These are phyloP conservation scores for Cavia porcellus DNA, from an alignment of 2,113 vertebrate genomes.

Conservation along the genomic window DNA sequence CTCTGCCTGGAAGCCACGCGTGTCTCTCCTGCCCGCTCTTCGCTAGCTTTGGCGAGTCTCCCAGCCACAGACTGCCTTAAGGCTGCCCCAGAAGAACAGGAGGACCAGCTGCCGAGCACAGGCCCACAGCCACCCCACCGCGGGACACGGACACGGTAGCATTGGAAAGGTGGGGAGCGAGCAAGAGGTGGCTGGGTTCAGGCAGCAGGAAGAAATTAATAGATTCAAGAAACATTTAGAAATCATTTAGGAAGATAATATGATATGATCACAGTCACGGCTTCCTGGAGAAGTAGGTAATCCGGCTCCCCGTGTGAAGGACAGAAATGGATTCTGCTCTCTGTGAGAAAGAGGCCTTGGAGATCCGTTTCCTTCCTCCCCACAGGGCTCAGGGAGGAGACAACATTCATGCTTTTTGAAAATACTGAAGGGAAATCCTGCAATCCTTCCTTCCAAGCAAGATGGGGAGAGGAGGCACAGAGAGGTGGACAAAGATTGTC, in stretches of 20 bases:
- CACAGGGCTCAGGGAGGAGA: not conserved
- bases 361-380: no score
- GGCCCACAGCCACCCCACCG: not conserved
- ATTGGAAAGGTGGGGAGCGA: not conserved
- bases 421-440: not conserved
- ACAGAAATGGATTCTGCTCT: not conserved
- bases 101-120: not conserved
- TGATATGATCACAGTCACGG: not conserved
- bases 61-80: not conserved
- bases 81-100: fast-evolving
- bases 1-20: not conserved
- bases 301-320: not conserved
- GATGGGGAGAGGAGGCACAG: not conserved
- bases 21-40: not conserved
- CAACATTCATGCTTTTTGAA: not conserved
- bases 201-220: not conserved
- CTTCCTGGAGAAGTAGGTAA: not conserved
- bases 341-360: not conserved
- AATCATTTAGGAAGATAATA: not conserved
- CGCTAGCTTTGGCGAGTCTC: not conserved
- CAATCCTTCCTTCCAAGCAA: not conserved
- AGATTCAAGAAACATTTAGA: not conserved
- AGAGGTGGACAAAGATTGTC: not conserved
- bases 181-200: no score
- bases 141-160: fast-evolving